Evolutionary conservation across 1,140 invertebrate species (phyloP), one percentile per base, ranked within the genome.

Genomic region (Matsumurasca onukii): DNA sequence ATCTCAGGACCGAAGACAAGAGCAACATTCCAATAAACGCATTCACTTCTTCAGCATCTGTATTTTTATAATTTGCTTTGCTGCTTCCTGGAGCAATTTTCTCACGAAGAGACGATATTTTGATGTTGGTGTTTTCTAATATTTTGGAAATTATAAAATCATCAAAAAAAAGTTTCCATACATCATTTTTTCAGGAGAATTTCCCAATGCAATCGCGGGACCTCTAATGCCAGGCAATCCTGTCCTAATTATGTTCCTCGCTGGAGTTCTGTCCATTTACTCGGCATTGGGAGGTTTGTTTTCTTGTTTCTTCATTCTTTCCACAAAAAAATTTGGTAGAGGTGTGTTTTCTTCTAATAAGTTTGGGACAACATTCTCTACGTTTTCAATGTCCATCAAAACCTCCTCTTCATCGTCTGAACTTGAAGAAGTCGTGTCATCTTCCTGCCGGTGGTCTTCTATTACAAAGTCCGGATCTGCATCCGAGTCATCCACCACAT

Each of bases 151-250:
- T 63, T 2, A 63, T 63, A 2, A 5, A n/a, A 34, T 31, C 29
- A 34, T 34, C 27, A 63, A 63, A 30, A 5, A 63, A 34, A 31
- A 63, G 34, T 12, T 34, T 2, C 61, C 61, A 63, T 25, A 63
- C 61, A 2, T 63, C 61, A 5, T 34, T 63, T 63, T 24, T 9
- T 3, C 22, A 12, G 61, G 61, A 3, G 31, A 9, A 20, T 63
- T 34, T 5, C 61, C 61, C 2, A 31, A 20, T 2, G 31, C 13
- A 12, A 29, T 31, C 2, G 61, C 61, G n/a, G 29, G 61, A 3
- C 30, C 29, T 63, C 25, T 63, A 5, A 63, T 31, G 2, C 29
- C 61, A 9, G 61, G 30, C 20, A 63, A 34, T 25, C 30, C 13
- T 20, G 29, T 17, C 13, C 17, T 31, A 3, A 63, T 34, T 31